These are phyloP conservation scores for Brotula barbata DNA, from an alignment of 2,797 vertebrate species.

Conservation along the genomic window DNA sequence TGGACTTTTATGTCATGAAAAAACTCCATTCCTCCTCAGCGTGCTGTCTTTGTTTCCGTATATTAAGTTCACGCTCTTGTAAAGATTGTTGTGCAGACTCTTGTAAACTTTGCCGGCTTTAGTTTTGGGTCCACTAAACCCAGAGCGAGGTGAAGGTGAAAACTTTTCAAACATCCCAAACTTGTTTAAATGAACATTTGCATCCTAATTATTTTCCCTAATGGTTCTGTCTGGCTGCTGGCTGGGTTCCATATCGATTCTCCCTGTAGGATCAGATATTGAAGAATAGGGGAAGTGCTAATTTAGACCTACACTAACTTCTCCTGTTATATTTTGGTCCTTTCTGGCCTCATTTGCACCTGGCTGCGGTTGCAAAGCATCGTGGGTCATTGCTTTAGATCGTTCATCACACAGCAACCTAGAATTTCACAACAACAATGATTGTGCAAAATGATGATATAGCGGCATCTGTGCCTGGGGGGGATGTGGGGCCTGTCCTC, in stretches of 20 bases:
- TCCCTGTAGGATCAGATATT: constrained; percentile 13
- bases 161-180: neutral
- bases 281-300: constrained; percentile 2
- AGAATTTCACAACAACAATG: constrained; percentile 40
- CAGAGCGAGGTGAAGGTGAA: neutral
- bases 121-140: neutral
- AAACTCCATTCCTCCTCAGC: too few species aligned
- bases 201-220: constrained; percentile 2
- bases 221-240: constrained; percentile 6
- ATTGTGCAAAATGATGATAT: constrained; percentile 52
- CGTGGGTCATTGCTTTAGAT: constrained; percentile 49
- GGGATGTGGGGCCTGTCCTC: constrained; percentile 3
- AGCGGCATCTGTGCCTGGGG: constrained; percentile 38
- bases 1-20: too few species aligned
- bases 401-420: constrained; percentile 43
- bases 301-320: constrained; percentile 43
- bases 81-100: neutral
- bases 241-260: neutral
- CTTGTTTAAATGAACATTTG: constrained; percentile 7
- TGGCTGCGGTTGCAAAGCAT: constrained; percentile 21
- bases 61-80: constrained; percentile 7
- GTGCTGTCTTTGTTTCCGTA: too few species aligned
- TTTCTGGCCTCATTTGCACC: constrained; percentile 15
- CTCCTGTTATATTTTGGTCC: constrained; percentile 3
- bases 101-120: neutral